phyloP scores from a whole-genome alignment of 2,113 vertebrate species.

The Mohoua ochrocephala region DNA sequence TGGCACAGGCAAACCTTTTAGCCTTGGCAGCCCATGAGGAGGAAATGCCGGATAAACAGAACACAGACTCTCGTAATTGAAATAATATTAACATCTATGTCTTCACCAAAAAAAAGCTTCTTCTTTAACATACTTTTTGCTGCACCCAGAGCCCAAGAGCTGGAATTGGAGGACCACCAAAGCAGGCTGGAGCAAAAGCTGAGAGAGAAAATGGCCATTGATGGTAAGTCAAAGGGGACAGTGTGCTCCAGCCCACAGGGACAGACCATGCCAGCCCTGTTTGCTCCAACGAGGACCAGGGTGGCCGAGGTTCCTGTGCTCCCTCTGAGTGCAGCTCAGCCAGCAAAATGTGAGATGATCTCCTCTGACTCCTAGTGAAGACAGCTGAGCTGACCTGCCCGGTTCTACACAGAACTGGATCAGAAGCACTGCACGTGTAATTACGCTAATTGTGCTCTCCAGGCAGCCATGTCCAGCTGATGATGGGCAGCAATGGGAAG shows the following conservation, averaged over 20 bases:
- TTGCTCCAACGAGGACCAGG: background rate
- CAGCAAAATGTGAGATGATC: background rate
- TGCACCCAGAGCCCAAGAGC: conserved; percentile 82
- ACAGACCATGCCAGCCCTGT: background rate
- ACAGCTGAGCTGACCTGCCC: background rate
- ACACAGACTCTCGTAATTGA: background rate
- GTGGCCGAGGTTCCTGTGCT: background rate
- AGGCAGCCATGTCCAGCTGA: background rate
- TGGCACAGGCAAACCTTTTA: background rate
- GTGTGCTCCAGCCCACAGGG: background rate
- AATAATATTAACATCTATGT: background rate
- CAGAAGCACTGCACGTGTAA: background rate
- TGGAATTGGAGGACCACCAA: conserved; percentile 90
- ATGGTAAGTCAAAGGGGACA: conserved; percentile 72
- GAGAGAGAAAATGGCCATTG: conserved; percentile 76
- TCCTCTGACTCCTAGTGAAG: background rate
- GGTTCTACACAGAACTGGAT: background rate
- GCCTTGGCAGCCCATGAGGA: background rate
- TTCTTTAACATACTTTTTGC: background rate
- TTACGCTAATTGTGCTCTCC: background rate
- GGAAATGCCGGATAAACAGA: background rate
- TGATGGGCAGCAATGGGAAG: background rate
- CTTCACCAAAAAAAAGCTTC: background rate
- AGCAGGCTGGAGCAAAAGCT: conserved; percentile 84
- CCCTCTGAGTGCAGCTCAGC: background rate